phyloP scores from a whole-genome alignment of 2,113 vertebrate species.

The Burhinus bistriatus region DNA sequence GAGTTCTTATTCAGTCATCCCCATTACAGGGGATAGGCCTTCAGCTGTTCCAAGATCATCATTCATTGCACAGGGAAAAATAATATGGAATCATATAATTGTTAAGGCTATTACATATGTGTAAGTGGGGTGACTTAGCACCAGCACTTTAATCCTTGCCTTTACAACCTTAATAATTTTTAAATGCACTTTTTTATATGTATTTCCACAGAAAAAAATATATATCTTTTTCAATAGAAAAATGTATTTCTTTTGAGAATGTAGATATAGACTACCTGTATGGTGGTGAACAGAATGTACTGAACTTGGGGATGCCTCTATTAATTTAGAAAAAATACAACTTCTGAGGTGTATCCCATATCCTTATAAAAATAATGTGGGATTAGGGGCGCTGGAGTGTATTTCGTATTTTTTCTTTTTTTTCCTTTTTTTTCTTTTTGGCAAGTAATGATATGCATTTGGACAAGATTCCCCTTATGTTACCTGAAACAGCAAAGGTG shows the following conservation, averaged over 20 bases:
- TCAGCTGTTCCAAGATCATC: neutral
- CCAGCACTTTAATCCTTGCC: neutral
- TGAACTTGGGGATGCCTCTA: neutral
- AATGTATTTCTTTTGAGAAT: neutral
- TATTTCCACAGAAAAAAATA: neutral
- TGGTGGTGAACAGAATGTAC: neutral
- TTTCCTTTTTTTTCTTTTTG: neutral
- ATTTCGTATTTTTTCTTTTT: fast-evolving
- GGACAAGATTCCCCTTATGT: neutral
- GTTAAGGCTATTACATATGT: neutral
- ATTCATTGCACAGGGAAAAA: neutral
- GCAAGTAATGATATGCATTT: neutral
- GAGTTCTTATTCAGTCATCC: neutral
- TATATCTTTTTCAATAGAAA: neutral
- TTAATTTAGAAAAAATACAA: neutral
- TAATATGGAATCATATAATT: neutral
- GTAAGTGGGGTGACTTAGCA: neutral
- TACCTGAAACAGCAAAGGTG: neutral
- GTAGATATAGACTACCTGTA: neutral
- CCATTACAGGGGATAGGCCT: neutral
- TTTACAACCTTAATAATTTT: neutral
- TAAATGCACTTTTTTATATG: neutral
- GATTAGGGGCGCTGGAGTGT: neutral
- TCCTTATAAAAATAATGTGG: neutral
- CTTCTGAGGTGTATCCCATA: neutral